Evolutionary conservation across 2,113 vertebrate species (phyloP).

Genomic region (Corythaixoides concolor): DNA sequence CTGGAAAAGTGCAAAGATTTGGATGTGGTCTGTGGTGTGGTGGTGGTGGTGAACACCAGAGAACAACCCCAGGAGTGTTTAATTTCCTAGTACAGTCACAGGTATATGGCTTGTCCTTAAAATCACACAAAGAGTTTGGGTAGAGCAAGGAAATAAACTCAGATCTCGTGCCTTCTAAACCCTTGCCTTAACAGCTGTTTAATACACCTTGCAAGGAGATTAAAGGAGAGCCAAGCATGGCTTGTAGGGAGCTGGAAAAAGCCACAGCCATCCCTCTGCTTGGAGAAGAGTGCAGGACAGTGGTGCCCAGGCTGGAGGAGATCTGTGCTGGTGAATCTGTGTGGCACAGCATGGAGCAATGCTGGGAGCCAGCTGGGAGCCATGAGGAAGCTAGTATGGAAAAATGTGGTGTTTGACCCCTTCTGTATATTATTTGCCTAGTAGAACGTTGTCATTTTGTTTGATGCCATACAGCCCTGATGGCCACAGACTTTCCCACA

Average conservation of each 20-base stretch:
- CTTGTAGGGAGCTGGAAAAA: not conserved
- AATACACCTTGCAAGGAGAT: not conserved
- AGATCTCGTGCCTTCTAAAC: not conserved
- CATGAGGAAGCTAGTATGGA: not conserved
- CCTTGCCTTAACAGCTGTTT: not conserved
- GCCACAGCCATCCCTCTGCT: not conserved
- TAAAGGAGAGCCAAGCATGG: not conserved
- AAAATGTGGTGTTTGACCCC: not conserved
- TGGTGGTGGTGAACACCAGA: not conserved
- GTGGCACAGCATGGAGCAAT: not conserved
- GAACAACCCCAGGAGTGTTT: not conserved
- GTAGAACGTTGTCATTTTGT: not conserved
- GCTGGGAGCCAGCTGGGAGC: not conserved
- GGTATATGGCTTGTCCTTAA: not conserved
- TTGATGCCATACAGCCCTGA: not conserved
- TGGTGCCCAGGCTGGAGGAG: not conserved
- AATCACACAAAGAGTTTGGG: not conserved
- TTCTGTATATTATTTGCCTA: not conserved
- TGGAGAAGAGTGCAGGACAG: not conserved
- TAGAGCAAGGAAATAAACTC: not conserved
- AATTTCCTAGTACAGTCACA: not conserved
- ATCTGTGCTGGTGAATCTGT: not conserved
- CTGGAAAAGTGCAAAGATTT: not conserved
- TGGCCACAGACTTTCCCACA: not conserved
- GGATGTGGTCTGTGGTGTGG: not conserved